A percentile compares a stretch with the other conserved stretches of the same genome.
phyloP scores from a whole-genome alignment of 2,113 vertebrate species.

The Lophochroa leadbeateri region DNA sequence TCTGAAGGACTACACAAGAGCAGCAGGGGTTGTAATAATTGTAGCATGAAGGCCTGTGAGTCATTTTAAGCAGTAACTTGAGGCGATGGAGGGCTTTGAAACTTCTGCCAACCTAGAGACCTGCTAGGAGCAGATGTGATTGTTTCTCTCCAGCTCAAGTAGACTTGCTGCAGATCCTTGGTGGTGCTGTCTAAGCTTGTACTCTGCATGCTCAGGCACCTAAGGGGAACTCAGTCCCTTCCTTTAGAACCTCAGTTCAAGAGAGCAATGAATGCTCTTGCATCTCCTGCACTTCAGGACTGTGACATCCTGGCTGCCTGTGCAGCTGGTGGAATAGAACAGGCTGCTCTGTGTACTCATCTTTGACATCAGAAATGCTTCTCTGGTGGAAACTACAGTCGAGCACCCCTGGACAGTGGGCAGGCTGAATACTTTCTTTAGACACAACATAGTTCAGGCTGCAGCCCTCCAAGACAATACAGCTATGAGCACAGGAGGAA shows the following conservation, averaged over 20 bases:
- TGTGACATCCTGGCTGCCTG: not conserved
- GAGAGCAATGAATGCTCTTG: not conserved
- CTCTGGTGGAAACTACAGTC: not conserved
- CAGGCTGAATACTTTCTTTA: not conserved
- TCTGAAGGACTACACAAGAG: not conserved
- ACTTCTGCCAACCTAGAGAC: not conserved
- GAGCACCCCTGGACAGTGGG: not conserved
- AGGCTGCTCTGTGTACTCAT: rapidly evolving
- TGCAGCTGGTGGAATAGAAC: not conserved
- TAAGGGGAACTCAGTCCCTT: not conserved
- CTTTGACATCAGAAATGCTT: not conserved
- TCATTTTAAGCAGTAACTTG: not conserved
- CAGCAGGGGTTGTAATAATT: not conserved
- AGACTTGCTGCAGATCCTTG: not conserved
- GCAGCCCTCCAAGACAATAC: not conserved
- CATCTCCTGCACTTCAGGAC: not conserved
- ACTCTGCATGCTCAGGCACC: not conserved
- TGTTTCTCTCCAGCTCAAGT: not conserved
- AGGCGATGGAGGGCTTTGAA: not conserved
- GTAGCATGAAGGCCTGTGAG: not conserved
- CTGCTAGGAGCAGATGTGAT: not conserved
- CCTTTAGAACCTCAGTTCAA: not conserved
- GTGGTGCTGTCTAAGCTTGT: not conserved
- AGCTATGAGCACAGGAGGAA: not conserved
- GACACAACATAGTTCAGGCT: not conserved